phyloP scores from a whole-genome alignment of 1,140 invertebrate species.

The Adoxophyes honmai region DNA sequence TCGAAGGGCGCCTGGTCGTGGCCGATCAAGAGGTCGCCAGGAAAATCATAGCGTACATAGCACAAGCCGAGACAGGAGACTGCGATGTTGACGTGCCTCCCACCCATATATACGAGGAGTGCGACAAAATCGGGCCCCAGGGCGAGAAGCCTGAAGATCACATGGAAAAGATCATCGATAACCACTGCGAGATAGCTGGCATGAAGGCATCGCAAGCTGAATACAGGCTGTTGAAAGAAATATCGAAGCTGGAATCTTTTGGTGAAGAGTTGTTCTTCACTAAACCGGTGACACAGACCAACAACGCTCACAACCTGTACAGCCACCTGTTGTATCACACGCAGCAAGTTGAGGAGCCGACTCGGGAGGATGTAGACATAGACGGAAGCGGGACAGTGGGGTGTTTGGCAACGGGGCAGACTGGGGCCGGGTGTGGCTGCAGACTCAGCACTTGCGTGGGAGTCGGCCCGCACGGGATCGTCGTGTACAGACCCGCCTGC shows the following conservation, averaged over 20 bases:
- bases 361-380: conserved; percentile 66
- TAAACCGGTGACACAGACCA: conserved; percentile 74
- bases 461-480: conserved; percentile 90
- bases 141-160: conserved; percentile 81
- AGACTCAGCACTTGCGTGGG: conserved; percentile 78
- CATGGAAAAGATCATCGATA: conserved; percentile 79
- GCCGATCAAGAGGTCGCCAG: conserved; percentile 83
- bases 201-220: conserved; percentile 80
- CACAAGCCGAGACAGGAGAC: conserved; percentile 85
- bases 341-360: conserved; percentile 59
- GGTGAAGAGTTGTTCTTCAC: conserved; percentile 90
- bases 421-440: conserved; percentile 65
- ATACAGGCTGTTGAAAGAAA: conserved; percentile 89
- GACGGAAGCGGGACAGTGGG: conserved; percentile 72
- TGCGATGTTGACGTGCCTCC: conserved; percentile 80
- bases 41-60: conserved; percentile 86
- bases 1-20: conserved; percentile 83
- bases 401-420: conserved; percentile 62
- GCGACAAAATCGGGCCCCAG: conserved; percentile 79
- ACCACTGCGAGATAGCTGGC: conserved; percentile 77
- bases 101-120: conserved; percentile 80
- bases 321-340: conserved; percentile 69
- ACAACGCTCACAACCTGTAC: conserved; percentile 71
- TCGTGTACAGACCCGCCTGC: conserved; percentile 80
- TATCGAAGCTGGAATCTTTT: conserved; percentile 86